Conservation (phyloP, 1,140 invertebrate genomes). For the Pogonognathellus flavescens region DNA sequence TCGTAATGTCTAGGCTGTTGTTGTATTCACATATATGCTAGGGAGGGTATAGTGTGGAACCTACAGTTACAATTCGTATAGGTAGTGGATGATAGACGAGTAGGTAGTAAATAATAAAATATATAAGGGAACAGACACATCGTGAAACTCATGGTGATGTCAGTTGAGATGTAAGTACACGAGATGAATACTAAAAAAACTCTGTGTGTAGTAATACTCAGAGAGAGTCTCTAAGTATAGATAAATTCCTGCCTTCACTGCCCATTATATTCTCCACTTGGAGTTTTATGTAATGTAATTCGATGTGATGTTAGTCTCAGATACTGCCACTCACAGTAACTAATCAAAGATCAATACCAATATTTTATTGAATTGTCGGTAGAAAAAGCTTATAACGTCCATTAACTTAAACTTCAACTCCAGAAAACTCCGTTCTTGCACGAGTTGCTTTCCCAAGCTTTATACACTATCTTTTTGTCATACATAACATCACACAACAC, state of each 20-base stretch:
- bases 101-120: constrained; percentile 48
- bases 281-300: constrained; percentile 8
- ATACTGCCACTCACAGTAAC: constrained; percentile 44
- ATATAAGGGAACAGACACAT: constrained; percentile 35
- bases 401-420: neutral
- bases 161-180: constrained; percentile 37
- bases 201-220: neutral
- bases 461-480: neutral
- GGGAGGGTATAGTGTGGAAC: too few species aligned
- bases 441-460: neutral
- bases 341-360: constrained; percentile 49
- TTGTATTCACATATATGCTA: neutral
- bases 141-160: constrained; percentile 45
- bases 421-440: constrained; percentile 3
- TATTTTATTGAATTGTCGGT: constrained; percentile 49
- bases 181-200: constrained; percentile 24
- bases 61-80: too few species aligned
- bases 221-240: neutral
- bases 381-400: neutral
- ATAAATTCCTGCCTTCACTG: constrained; percentile 11
- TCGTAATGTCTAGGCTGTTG: neutral
- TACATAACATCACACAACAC: neutral
- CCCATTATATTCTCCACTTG: neutral
- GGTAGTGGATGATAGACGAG: neutral
- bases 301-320: constrained; percentile 20